Percentiles rank a stretch among this genome's conserved stretches.
Conservation (phyloP, 2,797 vertebrate species). For the Eulemur coronatus region DNA sequence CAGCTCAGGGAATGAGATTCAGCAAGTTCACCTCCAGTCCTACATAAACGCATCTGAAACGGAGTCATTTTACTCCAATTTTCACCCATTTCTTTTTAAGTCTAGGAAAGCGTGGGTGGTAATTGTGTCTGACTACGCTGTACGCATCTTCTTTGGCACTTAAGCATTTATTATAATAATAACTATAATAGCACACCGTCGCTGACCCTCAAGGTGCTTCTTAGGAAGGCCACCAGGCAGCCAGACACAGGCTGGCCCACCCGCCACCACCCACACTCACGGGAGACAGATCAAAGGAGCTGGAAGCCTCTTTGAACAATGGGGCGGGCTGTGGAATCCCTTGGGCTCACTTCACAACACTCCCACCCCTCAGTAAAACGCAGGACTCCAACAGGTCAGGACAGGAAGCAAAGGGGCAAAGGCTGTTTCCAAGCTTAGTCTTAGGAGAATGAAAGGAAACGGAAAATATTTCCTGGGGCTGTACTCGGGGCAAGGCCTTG, state of each 20-base stretch:
- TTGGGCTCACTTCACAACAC: not conserved
- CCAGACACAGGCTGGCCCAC: not conserved
- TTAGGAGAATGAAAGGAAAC: constrained; percentile 64
- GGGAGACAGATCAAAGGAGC: not conserved
- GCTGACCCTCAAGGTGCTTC: constrained; percentile 50
- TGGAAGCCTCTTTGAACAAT: not conserved
- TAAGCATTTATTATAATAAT: constrained; percentile 49
- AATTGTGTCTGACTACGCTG: not conserved
- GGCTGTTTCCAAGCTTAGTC: constrained; percentile 55
- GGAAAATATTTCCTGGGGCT: constrained; percentile 41
- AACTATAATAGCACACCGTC: not conserved
- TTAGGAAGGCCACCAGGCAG: constrained; percentile 22
- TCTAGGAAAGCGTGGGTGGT: constrained; percentile 1
- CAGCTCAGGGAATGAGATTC: not conserved
- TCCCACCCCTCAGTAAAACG: constrained; percentile 39
- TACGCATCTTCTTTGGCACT: not conserved
- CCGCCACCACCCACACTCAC: not conserved
- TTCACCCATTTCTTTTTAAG: not conserved
- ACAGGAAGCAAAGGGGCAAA: constrained; percentile 61
- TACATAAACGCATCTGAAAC: not conserved
- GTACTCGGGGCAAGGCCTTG: not conserved
- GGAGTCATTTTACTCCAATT: not conserved
- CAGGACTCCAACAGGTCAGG: not conserved
- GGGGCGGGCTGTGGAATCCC: not conserved
- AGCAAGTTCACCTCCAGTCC: not conserved